Evolutionary conservation across 2,888 invertebrate species (phyloP), one percentile per base, ranked within the genome.

Genomic region (Gnatocerus cornutus): DNA sequence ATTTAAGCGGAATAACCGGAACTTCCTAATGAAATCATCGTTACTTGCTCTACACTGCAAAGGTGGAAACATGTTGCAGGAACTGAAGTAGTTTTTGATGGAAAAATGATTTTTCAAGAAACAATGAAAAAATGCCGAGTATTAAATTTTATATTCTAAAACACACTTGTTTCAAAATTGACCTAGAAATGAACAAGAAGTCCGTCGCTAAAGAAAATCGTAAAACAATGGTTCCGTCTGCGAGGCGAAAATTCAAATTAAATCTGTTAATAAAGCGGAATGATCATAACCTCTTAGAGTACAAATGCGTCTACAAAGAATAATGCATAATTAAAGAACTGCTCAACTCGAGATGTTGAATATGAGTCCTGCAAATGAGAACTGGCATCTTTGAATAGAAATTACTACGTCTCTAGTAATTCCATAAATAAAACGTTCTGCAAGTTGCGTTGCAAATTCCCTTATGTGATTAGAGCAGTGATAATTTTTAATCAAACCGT

Each of bases 401-500:
- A 29, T 29, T 29, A 29, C 29, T 29, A 7, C 29, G 7, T 5
- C 33, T 21, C 21, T 3, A 21, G 21, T 21, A 21, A 21, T 21
- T 21, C 21, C 21, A 21, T 33, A 33, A 33, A n/a, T 33, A 33
- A 33, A 33, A 33, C 7, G 33, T 33, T 33, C 9, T 7, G 7
- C 2, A 7, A 33, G 33, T n/a, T 33, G 1, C 33, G 21, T 21
- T 21, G 33, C 9, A n/a, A 33, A 33, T 33, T 33, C 33, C 33
- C 33, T n/a, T 7, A n/a, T 33, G 33, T n/a, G 33, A 33, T 33
- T 33, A 33, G 33, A n/a, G 7, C 7, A n/a, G 33, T 33, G 33
- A 33, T 33, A 33, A 33, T 33, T 33, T 33, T 33, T 33, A 33
- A 33, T 33, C 33, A 33, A 33, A 33, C 33, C 33, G 7, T n/a